phyloP scores from a whole-genome alignment of 2,113 vertebrate genomes.

The Pomatorhinus ruficollis region DNA sequence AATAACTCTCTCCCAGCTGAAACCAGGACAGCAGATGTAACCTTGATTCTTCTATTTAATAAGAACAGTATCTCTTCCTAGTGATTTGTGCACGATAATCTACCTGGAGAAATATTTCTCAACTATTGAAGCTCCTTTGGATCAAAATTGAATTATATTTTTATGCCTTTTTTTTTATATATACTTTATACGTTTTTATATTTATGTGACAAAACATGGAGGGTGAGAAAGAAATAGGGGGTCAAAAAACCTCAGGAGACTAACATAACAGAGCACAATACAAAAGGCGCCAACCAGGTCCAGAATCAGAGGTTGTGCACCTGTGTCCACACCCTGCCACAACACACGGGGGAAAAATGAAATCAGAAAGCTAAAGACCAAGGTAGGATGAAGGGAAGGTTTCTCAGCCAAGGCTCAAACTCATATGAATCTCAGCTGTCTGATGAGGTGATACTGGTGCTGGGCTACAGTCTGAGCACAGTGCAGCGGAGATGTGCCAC shows the following conservation, averaged over 20 bases:
- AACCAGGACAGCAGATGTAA: not conserved
- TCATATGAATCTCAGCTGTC: not conserved
- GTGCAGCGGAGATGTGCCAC: not conserved
- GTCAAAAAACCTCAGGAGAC: not conserved
- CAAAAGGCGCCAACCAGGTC: not conserved
- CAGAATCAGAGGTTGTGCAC: not conserved
- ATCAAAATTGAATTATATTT: not conserved
- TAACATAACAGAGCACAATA: not conserved
- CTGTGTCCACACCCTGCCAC: not conserved
- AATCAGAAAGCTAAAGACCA: not conserved
- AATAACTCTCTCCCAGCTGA: not conserved
- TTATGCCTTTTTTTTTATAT: not conserved
- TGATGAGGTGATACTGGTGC: not conserved
- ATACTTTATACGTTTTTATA: not conserved
- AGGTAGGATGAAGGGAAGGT: not conserved
- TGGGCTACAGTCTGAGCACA: not conserved
- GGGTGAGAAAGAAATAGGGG: not conserved
- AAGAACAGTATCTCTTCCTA: not conserved
- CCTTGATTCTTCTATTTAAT: not conserved
- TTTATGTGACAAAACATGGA: not conserved
- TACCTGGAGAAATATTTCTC: not conserved
- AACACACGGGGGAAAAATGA: fast-evolving
- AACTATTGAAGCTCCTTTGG: not conserved
- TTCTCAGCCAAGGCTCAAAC: not conserved
- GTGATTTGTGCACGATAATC: not conserved